Evolutionary conservation across 2,888 invertebrate genomes (phyloP).

Genomic region (Melipona bicolor): DNA sequence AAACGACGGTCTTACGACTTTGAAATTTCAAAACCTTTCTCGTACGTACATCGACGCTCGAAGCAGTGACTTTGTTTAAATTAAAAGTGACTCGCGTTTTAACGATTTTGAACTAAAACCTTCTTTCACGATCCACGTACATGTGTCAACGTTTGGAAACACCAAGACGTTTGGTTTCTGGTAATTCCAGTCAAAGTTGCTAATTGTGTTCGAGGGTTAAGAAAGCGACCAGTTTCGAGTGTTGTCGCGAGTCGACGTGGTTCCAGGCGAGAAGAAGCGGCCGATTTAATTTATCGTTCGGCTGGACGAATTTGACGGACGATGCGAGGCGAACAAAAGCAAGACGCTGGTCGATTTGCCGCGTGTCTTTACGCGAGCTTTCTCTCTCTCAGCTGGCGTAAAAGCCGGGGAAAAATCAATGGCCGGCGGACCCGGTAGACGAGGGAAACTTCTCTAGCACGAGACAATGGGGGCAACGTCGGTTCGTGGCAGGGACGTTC

Average conservation of each 20-base stretch:
- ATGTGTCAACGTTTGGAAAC: no score
- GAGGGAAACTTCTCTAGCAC: slow-evolving; percentile 21
- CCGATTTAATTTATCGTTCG: slow-evolving; percentile 27
- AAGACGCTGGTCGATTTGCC: slow-evolving; percentile 37
- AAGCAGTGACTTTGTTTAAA: no score
- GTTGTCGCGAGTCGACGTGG: slow-evolving; percentile 5
- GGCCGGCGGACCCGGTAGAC: not conserved
- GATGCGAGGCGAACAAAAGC: slow-evolving; percentile 28
- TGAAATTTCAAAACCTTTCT: no score
- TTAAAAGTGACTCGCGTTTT: no score
- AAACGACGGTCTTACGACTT: no score
- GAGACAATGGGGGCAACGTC: slow-evolving; percentile 39
- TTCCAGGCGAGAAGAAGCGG: slow-evolving; percentile 3
- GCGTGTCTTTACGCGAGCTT: slow-evolving; percentile 49
- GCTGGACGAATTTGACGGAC: not conserved
- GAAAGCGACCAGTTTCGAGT: not conserved
- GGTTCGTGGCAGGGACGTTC: slow-evolving; percentile 43
- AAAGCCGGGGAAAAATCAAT: slow-evolving; percentile 63
- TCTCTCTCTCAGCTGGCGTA: slow-evolving; percentile 12
- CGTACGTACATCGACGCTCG: no score
- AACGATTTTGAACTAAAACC: no score
- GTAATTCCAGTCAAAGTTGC: no score
- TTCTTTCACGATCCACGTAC: no score
- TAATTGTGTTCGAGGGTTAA: not conserved
- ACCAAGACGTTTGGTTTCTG: no score